Evolutionary conservation across 2,113 vertebrate genomes (phyloP).

Genomic region (Peromyscus leucopus): DNA sequence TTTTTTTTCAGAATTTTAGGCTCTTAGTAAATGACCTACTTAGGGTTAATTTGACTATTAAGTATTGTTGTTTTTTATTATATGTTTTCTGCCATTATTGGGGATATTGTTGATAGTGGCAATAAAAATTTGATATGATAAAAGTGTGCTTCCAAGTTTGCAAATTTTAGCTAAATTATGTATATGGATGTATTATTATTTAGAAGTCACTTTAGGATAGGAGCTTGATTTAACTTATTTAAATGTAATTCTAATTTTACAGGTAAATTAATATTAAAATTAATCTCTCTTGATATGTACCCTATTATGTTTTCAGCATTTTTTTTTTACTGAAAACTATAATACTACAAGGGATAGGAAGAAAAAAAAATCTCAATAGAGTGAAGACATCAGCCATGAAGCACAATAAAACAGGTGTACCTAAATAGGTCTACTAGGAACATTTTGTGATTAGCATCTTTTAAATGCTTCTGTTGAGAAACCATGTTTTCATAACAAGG

Average conservation of each 20-base stretch:
- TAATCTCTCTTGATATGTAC: background rate
- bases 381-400: conserved; percentile 82
- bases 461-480: conserved; percentile 90
- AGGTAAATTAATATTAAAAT: conserved; percentile 37
- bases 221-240: conserved; percentile 14
- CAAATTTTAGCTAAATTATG: background rate
- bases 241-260: conserved; percentile 31
- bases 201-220: background rate
- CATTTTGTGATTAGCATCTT: conserved; percentile 89
- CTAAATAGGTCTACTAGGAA: conserved; percentile 90
- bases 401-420: conserved; percentile 90
- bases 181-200: background rate
- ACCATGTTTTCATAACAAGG: conserved; percentile 90
- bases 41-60: background rate
- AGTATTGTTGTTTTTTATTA: background rate
- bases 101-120: background rate
- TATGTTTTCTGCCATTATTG: background rate
- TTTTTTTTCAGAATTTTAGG: conserved; percentile 31
- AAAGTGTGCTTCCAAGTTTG: background rate
- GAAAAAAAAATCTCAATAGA: conserved; percentile 58
- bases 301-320: background rate
- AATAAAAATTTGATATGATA: background rate
- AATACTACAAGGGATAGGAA: conserved; percentile 4
- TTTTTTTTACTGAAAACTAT: conserved; percentile 10
- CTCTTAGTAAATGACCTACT: background rate